A percentile compares a stretch with the other conserved stretches of the same genome.
Evolutionary conservation across 2,888 invertebrate genomes (phyloP).

Genomic region (Proisotoma minuta): DNA sequence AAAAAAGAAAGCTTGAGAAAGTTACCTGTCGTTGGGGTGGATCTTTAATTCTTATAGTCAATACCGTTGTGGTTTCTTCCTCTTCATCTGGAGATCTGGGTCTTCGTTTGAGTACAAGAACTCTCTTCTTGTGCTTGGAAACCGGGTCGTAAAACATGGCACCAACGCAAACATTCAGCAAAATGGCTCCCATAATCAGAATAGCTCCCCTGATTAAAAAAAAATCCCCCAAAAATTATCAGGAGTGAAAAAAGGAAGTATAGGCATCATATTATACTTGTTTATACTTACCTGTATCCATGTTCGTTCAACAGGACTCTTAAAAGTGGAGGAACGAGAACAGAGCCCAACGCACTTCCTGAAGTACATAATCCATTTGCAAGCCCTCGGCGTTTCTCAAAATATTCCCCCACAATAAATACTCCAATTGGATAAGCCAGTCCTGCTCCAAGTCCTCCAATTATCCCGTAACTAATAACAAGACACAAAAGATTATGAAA

Average conservation of each 20-base stretch:
- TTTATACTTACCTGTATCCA: conserved; percentile 63
- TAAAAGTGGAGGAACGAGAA: conserved; percentile 74
- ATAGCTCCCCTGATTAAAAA: conserved; percentile 67
- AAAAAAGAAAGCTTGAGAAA: too few relatives aligned
- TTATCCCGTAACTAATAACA: conserved; percentile 65
- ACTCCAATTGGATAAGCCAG: conserved; percentile 73
- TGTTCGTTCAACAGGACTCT: conserved; percentile 66
- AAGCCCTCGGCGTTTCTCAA: conserved; percentile 69
- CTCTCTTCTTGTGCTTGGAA: conserved; percentile 70
- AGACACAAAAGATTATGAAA: not conserved
- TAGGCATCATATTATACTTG: not conserved
- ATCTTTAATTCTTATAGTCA: not conserved
- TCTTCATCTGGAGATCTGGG: conserved; percentile 3
- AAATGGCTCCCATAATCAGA: conserved; percentile 73
- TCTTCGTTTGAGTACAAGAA: conserved; percentile 49
- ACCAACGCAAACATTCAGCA: conserved; percentile 77
- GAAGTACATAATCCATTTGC: conserved; percentile 86
- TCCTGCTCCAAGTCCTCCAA: conserved; percentile 64
- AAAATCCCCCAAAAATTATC: not conserved
- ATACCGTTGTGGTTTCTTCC: not conserved
- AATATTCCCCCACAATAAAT: conserved; percentile 83
- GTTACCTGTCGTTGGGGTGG: not conserved
- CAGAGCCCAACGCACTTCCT: conserved; percentile 79
- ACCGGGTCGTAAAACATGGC: conserved; percentile 80
- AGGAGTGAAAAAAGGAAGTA: not conserved